A percentile compares a stretch with the other conserved stretches of the same genome.
Evolutionary conservation across 2,113 vertebrate species (phyloP).

Genomic region (Raja brachyura): DNA sequence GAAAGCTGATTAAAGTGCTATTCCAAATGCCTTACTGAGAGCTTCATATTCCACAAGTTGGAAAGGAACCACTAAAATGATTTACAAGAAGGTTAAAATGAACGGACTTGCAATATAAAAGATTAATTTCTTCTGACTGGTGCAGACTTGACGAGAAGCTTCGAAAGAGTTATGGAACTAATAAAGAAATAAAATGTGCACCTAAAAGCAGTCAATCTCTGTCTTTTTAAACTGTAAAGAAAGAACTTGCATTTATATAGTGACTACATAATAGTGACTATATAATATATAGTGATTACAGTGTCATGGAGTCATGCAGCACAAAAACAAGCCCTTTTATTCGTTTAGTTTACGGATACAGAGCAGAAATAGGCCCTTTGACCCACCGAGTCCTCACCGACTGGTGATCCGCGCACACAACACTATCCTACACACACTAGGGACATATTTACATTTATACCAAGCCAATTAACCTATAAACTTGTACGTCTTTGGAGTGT

Average conservation of each 20-base stretch:
- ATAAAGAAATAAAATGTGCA: background rate
- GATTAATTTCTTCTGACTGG: background rate
- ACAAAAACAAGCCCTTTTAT: too few relatives aligned
- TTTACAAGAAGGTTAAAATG: background rate
- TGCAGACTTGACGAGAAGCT: background rate
- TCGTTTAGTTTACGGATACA: too few relatives aligned
- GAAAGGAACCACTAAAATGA: background rate
- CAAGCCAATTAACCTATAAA: too few relatives aligned
- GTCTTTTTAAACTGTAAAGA: background rate
- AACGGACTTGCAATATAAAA: background rate
- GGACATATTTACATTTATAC: too few relatives aligned
- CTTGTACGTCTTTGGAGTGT: too few relatives aligned
- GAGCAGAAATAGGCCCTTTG: too few relatives aligned
- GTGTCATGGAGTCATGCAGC: background rate
- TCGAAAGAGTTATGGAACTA: background rate
- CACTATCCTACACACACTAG: too few relatives aligned
- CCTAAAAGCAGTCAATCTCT: background rate
- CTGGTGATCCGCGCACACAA: too few relatives aligned
- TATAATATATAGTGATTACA: background rate
- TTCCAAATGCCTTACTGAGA: background rate
- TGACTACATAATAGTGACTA: background rate
- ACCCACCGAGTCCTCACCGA: too few relatives aligned
- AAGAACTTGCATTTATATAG: background rate
- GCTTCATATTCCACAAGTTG: background rate
- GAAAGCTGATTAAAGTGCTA: background rate